These are phyloP conservation scores for Corella eumyota DNA, from an alignment of 23 tunicate species.

Conservation along the genomic window DNA sequence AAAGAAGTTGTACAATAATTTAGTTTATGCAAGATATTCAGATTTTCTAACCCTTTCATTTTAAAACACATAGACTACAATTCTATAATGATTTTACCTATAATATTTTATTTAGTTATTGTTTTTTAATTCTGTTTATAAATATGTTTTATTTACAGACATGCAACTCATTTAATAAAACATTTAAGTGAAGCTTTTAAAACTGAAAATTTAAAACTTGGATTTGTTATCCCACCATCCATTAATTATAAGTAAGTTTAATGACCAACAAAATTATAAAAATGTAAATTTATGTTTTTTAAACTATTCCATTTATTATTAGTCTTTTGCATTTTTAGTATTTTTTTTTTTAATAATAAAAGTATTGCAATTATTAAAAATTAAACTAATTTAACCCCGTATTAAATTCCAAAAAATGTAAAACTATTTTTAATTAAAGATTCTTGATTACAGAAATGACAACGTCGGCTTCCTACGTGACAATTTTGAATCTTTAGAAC, in stretches of 20 bases:
- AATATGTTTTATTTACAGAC: no score
- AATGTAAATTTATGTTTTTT: not conserved
- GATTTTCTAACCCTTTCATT: no score
- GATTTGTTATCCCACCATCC: conserved; percentile 87
- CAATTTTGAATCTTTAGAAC: conserved; percentile 44
- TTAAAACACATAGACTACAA: no score
- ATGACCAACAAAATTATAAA: not conserved
- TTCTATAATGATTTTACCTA: no score
- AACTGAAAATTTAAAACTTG: conserved; percentile 41
- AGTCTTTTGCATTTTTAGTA: not conserved
- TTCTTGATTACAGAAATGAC: no score
- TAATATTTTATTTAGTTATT: no score
- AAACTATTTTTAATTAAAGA: no score
- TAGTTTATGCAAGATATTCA: no score
- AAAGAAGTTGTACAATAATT: no score
- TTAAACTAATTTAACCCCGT: not conserved
- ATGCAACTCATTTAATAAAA: conserved; percentile 65
- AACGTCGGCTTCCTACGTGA: conserved; percentile 32
- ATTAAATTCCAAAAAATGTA: not conserved
- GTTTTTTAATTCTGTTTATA: no score
- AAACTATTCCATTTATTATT: not conserved
- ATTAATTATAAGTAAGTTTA: conserved; percentile 40
- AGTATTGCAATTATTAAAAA: not conserved
- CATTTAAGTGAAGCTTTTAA: conserved; percentile 78
- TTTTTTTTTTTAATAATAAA: not conserved